Evolutionary conservation across 2,888 invertebrate genomes (phyloP), one percentile per base, ranked within the genome.

Genomic region (Phoronis australis): DNA sequence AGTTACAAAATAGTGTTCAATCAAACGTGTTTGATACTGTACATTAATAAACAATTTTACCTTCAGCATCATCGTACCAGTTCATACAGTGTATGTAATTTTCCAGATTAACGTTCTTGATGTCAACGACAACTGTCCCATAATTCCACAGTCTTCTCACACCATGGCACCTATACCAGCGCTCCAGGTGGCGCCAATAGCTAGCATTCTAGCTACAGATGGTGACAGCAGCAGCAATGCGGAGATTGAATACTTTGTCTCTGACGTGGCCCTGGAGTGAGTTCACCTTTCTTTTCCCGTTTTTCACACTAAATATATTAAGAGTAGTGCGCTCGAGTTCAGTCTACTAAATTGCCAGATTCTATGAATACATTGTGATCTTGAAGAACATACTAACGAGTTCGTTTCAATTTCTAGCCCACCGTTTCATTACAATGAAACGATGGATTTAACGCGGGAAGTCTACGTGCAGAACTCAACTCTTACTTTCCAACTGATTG

Each of bases 51-150:
- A n/a, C n/a, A n/a, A n/a, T n/a, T n/a, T n/a, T n/a, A n/a, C n/a
- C n/a, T n/a, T n/a, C n/a, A n/a, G n/a, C n/a, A n/a, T n/a, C n/a
- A n/a, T n/a, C n/a, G n/a, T n/a, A n/a, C n/a, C n/a, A n/a, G n/a
- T n/a, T n/a, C n/a, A n/a, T n/a, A n/a, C n/a, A n/a, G n/a, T n/a
- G n/a, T n/a, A n/a, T n/a, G n/a, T n/a, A n/a, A n/a, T n/a, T n/a
- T n/a, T n/a, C n/a, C n/a, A n/a, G n/a, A n/a, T n/a, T n/a, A n/a
- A n/a, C n/a, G n/a, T n/a, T 6, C 41, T 44, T 6, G 67, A 69
- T 43, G 54, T 64, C 1, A 69, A 69, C 50, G 69, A 69, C 51
- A 68, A 69, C 50, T 69, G 69, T 48, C 69, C 69, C 12, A 50
- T 59, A 37, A 45, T 69, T 23, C 51, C 55, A 12, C 53, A 64